These are phyloP conservation scores for Colletes gigas DNA, from an alignment of 1,140 invertebrate species.

Conservation along the genomic window DNA sequence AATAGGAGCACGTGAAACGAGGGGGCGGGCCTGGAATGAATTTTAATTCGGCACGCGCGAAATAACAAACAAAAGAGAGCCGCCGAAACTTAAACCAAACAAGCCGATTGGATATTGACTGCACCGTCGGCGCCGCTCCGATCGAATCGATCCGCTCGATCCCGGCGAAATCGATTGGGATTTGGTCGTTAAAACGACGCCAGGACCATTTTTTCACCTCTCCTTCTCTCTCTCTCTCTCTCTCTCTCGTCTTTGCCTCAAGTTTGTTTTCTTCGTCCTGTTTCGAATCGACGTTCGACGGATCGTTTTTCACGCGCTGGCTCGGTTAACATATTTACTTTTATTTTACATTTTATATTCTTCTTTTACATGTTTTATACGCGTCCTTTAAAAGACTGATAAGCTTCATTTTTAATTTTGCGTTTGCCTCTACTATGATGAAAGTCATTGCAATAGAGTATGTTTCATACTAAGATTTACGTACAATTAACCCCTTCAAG, in stretches of 20 bases:
- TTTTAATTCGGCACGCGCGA: conserved; percentile 67
- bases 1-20: conserved; percentile 17
- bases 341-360: too few relatives aligned
- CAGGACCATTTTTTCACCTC: conserved; percentile 37
- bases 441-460: too few relatives aligned
- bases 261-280: not conserved
- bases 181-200: conserved; percentile 53
- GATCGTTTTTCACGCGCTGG: not conserved
- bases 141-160: conserved; percentile 49
- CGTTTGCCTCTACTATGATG: too few relatives aligned
- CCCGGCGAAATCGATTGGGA: conserved; percentile 55
- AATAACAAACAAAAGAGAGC: conserved; percentile 66
- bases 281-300: not conserved
- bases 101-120: conserved; percentile 64
- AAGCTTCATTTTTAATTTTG: too few relatives aligned
- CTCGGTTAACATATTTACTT: not conserved
- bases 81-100: conserved; percentile 66
- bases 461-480: too few relatives aligned
- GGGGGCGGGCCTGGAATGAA: conserved; percentile 27
- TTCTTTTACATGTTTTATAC: too few relatives aligned
- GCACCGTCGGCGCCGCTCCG: conserved; percentile 4
- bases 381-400: too few relatives aligned
- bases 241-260: not conserved
- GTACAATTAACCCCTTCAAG: too few relatives aligned
- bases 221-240: not conserved